phyloP scores from a whole-genome alignment of 35 echinoderm and acorn worm genomes.

The Apostichopus parvimensis region DNA sequence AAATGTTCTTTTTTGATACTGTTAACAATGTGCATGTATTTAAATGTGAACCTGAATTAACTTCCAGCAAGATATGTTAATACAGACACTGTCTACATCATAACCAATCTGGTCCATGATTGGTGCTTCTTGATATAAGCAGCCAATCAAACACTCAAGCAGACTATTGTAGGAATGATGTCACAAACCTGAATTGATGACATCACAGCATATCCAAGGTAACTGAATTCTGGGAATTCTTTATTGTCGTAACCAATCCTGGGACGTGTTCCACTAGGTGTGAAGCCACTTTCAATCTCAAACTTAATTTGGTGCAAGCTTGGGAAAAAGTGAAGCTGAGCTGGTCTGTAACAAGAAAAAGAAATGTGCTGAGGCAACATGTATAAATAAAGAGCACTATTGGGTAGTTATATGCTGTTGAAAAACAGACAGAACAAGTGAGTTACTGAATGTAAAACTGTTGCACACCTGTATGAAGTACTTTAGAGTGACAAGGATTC shows the following conservation, averaged over 20 bases:
- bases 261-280: constrained; percentile 60
- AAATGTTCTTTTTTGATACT: too few relatives aligned
- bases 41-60: too few relatives aligned
- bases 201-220: constrained; percentile 92
- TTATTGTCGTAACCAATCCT: constrained; percentile 75
- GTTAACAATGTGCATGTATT: too few relatives aligned
- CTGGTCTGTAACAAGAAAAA: constrained; percentile 65
- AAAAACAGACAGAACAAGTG: not conserved
- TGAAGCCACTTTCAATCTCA: constrained; percentile 83
- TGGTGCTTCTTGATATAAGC: too few relatives aligned
- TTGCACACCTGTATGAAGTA: too few relatives aligned
- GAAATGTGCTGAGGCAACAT: not conserved
- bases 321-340: constrained; percentile 77
- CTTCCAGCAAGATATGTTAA: too few relatives aligned
- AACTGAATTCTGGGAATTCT: constrained; percentile 90
- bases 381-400: not conserved
- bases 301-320: constrained; percentile 84
- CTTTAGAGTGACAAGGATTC: too few relatives aligned
- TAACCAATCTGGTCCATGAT: too few relatives aligned
- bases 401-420: not conserved
- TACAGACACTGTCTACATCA: too few relatives aligned
- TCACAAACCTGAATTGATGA: constrained; percentile 88
- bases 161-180: not conserved
- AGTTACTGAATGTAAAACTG: too few relatives aligned
- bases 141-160: not conserved